phyloP scores from a whole-genome alignment of 1,140 invertebrate genomes.

The Saccostrea echinata region DNA sequence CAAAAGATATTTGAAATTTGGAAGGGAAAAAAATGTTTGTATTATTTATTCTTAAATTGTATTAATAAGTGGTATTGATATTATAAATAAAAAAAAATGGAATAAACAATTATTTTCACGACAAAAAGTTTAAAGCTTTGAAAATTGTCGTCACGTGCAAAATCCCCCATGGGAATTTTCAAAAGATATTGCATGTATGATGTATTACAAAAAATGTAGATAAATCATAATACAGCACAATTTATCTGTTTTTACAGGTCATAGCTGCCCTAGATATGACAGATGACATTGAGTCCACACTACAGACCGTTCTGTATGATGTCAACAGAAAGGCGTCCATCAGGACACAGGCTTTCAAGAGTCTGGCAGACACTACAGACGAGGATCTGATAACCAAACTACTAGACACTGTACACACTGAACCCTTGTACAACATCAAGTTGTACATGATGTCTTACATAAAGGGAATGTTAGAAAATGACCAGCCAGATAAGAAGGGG shows the following conservation, averaged over 20 bases:
- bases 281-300: conserved; percentile 19
- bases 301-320: conserved; percentile 31
- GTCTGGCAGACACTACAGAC: conserved; percentile 18
- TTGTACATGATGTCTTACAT: conserved; percentile 51
- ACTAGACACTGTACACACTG: conserved; percentile 40
- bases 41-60: no score
- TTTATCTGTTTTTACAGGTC: background rate
- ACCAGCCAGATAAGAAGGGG: conserved; percentile 51
- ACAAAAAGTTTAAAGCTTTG: no score
- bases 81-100: no score
- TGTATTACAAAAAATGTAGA: no score
- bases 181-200: no score
- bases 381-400: conserved; percentile 1
- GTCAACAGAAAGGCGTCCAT: conserved; percentile 26
- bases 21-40: no score
- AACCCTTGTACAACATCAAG: conserved; percentile 47
- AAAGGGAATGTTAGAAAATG: conserved; percentile 49
- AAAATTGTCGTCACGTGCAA: no score
- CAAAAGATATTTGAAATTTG: no score
- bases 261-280: conserved; percentile 36
- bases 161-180: no score
- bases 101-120: no score
- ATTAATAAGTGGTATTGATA: no score
- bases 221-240: no score
- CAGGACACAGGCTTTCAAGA: conserved; percentile 34